A percentile compares a stretch with the other conserved stretches of the same genome.
Evolutionary conservation across 2,888 invertebrate species (phyloP).

Genomic region (Scaptodrosophila latifasciaeformis): DNA sequence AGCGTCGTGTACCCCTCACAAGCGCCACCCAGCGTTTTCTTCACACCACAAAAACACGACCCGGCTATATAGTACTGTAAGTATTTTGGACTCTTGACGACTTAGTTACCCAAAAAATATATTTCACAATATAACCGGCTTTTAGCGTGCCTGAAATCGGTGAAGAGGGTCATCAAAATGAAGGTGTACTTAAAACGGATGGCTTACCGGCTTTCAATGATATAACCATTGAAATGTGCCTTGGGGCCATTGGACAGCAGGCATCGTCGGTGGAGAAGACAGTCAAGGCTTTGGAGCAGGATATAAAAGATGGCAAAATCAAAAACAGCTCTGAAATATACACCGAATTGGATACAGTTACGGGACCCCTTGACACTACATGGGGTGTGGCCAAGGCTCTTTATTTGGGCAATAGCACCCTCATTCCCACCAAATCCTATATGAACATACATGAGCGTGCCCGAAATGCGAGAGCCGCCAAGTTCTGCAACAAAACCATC

Average conservation of each 20-base stretch:
- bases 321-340: conserved; percentile 80
- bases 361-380: conserved; percentile 85
- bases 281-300: conserved; percentile 81
- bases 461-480: conserved; percentile 82
- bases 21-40: conserved; percentile 43
- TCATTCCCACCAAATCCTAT: conserved; percentile 88
- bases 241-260: conserved; percentile 88
- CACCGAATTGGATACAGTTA: conserved; percentile 83
- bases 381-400: conserved; percentile 92
- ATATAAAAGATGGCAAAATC: conserved; percentile 71
- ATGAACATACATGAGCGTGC: conserved; percentile 87
- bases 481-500: conserved; percentile 80
- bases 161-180: conserved; percentile 86
- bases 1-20: conserved; percentile 34
- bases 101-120: background rate
- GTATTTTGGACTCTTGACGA: no score
- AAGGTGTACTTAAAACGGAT: conserved; percentile 81
- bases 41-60: conserved; percentile 44
- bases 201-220: conserved; percentile 88
- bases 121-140: conserved; percentile 2
- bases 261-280: conserved; percentile 87
- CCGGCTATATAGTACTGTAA: conserved; percentile 71
- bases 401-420: conserved; percentile 85
- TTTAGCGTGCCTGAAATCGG: conserved; percentile 87
- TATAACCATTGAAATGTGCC: conserved; percentile 88